Percentiles rank a stretch among this genome's conserved stretches.
Conservation (phyloP, 1,140 invertebrate genomes). For the Trichonephila clavata region DNA sequence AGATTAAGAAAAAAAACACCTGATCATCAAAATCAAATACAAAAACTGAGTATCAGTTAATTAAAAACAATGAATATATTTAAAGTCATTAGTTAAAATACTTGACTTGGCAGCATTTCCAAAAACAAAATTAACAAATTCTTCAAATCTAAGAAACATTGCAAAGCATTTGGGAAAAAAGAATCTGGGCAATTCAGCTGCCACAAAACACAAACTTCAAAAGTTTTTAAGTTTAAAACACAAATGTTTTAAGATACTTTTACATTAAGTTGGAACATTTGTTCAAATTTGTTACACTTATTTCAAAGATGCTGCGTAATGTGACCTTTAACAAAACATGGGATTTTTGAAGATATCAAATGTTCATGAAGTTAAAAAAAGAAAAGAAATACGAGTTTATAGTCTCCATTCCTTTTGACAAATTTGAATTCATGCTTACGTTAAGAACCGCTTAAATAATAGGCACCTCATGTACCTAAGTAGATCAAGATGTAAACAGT, state of each 20-base stretch:
- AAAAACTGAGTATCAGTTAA: not conserved
- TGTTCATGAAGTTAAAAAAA: constrained; percentile 40
- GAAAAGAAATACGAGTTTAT: not conserved
- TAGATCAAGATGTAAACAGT: not conserved
- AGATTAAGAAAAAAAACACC: not conserved
- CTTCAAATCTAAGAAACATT: not conserved
- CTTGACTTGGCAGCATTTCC: not conserved
- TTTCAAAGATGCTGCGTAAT: not conserved
- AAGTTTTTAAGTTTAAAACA: not conserved
- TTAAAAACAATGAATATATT: not conserved
- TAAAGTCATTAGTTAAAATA: not conserved
- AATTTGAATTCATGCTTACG: not conserved
- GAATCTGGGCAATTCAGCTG: not conserved
- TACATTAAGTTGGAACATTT: not conserved
- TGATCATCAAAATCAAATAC: not conserved
- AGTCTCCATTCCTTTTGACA: constrained; percentile 23
- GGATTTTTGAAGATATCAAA: not conserved
- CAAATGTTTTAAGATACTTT: not conserved
- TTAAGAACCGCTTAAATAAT: not conserved
- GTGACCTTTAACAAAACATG: not conserved
- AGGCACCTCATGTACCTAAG: not conserved
- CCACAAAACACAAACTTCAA: not conserved
- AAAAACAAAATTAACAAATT: not conserved
- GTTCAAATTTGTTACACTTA: not conserved
- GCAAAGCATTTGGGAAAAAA: not conserved